A percentile compares a stretch with the other conserved stretches of the same genome.
phyloP scores from a whole-genome alignment of 1,140 invertebrate species.

The Plodia interpunctella region DNA sequence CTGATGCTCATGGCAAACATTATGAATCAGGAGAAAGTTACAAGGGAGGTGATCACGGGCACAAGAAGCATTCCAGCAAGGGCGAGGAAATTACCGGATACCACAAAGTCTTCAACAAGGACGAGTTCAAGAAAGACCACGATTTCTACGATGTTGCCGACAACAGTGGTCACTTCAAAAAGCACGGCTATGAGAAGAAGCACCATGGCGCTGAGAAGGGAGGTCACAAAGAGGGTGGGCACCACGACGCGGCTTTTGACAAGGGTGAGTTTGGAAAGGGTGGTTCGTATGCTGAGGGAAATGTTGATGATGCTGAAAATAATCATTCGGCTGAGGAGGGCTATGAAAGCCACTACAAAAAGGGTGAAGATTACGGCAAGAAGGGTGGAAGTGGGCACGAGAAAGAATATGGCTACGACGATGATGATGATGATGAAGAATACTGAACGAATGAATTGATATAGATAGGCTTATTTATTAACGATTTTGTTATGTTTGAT shows the following conservation, averaged over 20 bases:
- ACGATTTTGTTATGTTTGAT: constrained; percentile 72
- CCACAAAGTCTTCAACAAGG: constrained; percentile 85
- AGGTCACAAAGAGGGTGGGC: constrained; percentile 75
- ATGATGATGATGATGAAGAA: constrained; percentile 45
- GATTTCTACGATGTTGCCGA: constrained; percentile 84
- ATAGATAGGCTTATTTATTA: constrained; percentile 49
- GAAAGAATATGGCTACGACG: constrained; percentile 52
- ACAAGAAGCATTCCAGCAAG: constrained; percentile 83
- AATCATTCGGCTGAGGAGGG: constrained; percentile 64
- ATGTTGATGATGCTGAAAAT: constrained; percentile 59
- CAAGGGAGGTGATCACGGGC: constrained; percentile 83
- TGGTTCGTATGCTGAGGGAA: constrained; percentile 74
- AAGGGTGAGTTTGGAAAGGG: constrained; percentile 71
- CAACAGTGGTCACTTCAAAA: constrained; percentile 80
- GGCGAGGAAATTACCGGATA: constrained; percentile 83
- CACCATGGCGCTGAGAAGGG: constrained; percentile 76
- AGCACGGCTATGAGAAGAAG: constrained; percentile 76
- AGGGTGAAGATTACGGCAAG: constrained; percentile 47
- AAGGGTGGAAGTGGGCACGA: constrained; percentile 46
- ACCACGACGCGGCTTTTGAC: constrained; percentile 73
- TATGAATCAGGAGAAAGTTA: constrained; percentile 77
- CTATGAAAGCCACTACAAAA: constrained; percentile 48
- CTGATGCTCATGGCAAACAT: constrained; percentile 64
- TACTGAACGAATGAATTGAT: constrained; percentile 26
- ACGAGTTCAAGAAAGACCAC: constrained; percentile 86